Evolutionary conservation across 2,113 vertebrate genomes (phyloP).

Genomic region (Sinocyclocheilus maitianheensis): DNA sequence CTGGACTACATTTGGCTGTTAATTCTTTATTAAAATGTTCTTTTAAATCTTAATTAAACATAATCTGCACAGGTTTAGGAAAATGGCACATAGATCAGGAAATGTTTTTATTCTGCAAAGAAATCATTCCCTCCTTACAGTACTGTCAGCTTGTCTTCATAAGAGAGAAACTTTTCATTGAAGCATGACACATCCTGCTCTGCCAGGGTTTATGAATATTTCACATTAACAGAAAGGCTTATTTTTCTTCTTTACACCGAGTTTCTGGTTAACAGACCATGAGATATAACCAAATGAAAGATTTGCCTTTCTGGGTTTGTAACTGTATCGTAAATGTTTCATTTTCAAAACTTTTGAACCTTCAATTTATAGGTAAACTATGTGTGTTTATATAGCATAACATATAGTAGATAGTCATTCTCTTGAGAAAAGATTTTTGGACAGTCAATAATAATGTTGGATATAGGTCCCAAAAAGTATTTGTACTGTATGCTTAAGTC

Average conservation of each 20-base stretch:
- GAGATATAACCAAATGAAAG: not conserved
- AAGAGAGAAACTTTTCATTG: conserved; percentile 51
- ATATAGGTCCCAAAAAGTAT: not conserved
- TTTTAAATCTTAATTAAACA: not conserved
- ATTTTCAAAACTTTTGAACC: not conserved
- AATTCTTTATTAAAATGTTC: not conserved
- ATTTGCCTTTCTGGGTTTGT: not conserved
- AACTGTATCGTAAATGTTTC: not conserved
- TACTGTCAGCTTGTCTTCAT: conserved; percentile 59
- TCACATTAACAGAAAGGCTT: conserved; percentile 48
- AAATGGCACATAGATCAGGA: not conserved
- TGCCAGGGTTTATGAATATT: conserved; percentile 54
- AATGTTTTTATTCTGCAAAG: not conserved
- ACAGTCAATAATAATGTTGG: not conserved
- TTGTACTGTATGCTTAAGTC: not conserved
- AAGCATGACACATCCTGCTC: conserved; percentile 20
- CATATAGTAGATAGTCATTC: not conserved
- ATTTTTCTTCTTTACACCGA: conserved; percentile 41
- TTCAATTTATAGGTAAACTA: not conserved
- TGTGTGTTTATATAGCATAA: not conserved
- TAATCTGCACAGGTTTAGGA: not conserved
- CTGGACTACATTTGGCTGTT: not conserved
- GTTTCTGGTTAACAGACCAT: conserved; percentile 20
- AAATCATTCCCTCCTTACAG: conserved; percentile 59
- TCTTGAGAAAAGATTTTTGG: not conserved